Evolutionary conservation across 2,797 vertebrate species (phyloP), one percentile per base, ranked within the genome.

Genomic region (Cossypha heuglini): DNA sequence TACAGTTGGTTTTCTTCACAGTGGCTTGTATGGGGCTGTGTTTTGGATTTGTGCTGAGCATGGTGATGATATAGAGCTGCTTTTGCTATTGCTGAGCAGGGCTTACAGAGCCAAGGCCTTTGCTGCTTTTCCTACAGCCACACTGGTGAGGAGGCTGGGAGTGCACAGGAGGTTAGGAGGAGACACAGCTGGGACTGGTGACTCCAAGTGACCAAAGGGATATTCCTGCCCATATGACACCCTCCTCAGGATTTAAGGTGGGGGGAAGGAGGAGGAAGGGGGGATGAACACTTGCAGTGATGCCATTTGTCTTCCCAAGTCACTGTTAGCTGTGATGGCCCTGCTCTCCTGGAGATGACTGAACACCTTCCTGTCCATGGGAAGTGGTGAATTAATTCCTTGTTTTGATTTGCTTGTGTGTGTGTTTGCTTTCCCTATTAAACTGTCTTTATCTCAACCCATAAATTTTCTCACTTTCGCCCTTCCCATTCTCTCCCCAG

Each of bases 81-180:
- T 71, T 68, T 58, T 35, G 29, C 14, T 71, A 28, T 16, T 90
- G 21, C 4, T 83, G 33, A 58, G 25, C 21, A 52, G 21, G 20
- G 43, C 15, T 35, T 40, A 35, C 57, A 31, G 12, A 64, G 21
- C 25, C 45, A 58, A 46, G 29, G 45, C 8, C 14, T 38, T 51
- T 63, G 6, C 38, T 76, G 16, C 12, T 62, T 55, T 24, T 62
- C 11, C 40, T 54, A 24, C 6, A 5, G 38, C 29, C 33, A 11
- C 11, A 16, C 1, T 64, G 45, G 15, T 6, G 13, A 77, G 12
- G 38, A 64, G 10, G 19, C 9, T 58, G 29, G 4, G 10, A 2
- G 18, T 58, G 6, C 25, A 31, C 3, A 3, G 12, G 37, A 57
- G 3, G 10, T 0, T 51, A 2, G 20, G 4, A 64, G 12, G 38